Conservation (phyloP, 2,888 invertebrate species). For the Coelinius sp. region DNA sequence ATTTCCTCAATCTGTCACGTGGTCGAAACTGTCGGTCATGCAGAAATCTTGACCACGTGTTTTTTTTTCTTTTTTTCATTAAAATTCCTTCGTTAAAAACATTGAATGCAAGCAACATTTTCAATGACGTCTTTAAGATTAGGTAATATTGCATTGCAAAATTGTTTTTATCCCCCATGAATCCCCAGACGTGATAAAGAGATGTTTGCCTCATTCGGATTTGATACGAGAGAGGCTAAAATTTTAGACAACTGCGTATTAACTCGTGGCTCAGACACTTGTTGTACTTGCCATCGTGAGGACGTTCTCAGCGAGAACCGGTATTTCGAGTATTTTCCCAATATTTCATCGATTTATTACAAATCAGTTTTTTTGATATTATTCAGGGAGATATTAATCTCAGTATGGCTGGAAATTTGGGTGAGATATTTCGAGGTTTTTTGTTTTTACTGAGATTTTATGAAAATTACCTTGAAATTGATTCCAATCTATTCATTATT, state of each 20-base stretch:
- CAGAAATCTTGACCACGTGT: not conserved
- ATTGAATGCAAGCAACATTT: not conserved
- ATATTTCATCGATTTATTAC: slow-evolving; percentile 13
- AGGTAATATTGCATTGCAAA: slow-evolving; percentile 13
- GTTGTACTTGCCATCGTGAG: slow-evolving; percentile 39
- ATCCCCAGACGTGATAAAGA: not conserved
- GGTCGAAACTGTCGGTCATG: not conserved
- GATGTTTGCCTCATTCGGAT: not conserved
- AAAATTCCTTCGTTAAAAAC: not conserved
- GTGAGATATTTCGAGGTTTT: slow-evolving; percentile 44
- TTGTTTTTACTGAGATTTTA: not conserved
- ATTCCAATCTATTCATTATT: not conserved
- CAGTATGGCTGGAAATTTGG: slow-evolving; percentile 57
- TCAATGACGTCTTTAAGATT: slow-evolving; percentile 18
- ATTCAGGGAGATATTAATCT: slow-evolving; percentile 8
- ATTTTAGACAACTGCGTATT: not conserved
- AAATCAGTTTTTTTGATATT: not conserved
- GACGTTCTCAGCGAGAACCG: slow-evolving; percentile 28
- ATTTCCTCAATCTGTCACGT: too few species aligned
- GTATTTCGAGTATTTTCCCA: not conserved
- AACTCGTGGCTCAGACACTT: slow-evolving; percentile 44
- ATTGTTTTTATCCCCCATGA: not conserved
- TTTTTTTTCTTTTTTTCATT: not conserved
- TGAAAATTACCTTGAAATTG: not conserved
- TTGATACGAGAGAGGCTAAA: not conserved